A percentile compares a stretch with the other conserved stretches of the same genome.
Conservation (phyloP, 2,888 invertebrate species). For the Mimumesa dahlbomi region DNA sequence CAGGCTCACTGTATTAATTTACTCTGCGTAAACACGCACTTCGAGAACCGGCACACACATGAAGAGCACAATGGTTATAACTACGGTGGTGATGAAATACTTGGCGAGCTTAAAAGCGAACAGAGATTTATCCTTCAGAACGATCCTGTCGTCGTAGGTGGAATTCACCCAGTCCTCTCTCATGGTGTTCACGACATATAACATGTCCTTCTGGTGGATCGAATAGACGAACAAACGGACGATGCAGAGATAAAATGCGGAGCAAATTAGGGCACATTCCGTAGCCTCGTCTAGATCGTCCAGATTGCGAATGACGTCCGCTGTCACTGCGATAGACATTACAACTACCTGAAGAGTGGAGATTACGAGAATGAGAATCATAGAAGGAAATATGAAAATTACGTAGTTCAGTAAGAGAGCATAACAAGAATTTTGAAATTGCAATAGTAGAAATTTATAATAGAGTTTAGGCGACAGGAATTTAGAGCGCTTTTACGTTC, state of each 20-base stretch:
- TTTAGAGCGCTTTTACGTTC: too few species aligned
- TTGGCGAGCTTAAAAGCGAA: slow-evolving; percentile 67
- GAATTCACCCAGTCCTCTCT: slow-evolving; percentile 67
- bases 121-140: slow-evolving; percentile 64
- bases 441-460: too few species aligned
- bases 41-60: slow-evolving; percentile 63
- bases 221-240: slow-evolving; percentile 65
- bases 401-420: too few species aligned
- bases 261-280: slow-evolving; percentile 67
- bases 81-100: slow-evolving; percentile 68
- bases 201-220: slow-evolving; percentile 61
- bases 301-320: slow-evolving; percentile 61
- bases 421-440: too few species aligned
- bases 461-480: too few species aligned
- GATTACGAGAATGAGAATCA: too few species aligned
- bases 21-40: slow-evolving; percentile 48
- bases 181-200: slow-evolving; percentile 68
- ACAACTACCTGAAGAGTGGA: slow-evolving; percentile 38
- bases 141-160: slow-evolving; percentile 48
- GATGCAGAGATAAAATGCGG: slow-evolving; percentile 60
- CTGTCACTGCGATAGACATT: slow-evolving; percentile 43
- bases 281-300: slow-evolving; percentile 69
- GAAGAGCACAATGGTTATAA: slow-evolving; percentile 48
- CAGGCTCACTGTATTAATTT: too few species aligned
- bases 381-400: too few species aligned